Conservation (phyloP, 1,140 invertebrate species). For the Brachionus rubens region DNA sequence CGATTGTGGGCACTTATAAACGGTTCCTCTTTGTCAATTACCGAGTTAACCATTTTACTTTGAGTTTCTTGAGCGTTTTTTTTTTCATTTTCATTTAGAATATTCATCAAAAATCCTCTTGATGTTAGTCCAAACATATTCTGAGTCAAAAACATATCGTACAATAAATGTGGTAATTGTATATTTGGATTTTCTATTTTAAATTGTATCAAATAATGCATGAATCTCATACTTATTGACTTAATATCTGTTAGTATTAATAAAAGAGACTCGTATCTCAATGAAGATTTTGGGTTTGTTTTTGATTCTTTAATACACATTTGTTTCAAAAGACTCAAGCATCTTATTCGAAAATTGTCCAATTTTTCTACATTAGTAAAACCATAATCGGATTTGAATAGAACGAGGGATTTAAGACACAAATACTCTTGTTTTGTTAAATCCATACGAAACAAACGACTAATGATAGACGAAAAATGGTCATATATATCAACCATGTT, state of each 20-base stretch:
- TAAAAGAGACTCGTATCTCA: background rate
- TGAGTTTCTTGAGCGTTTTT: background rate
- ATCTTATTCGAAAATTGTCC: background rate
- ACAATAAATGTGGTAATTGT: slow-evolving; percentile 13
- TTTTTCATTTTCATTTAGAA: background rate
- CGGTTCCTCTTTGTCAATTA: background rate
- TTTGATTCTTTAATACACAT: background rate
- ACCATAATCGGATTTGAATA: slow-evolving; percentile 18
- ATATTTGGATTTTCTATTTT: background rate
- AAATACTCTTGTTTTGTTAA: slow-evolving; percentile 27
- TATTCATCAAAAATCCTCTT: background rate
- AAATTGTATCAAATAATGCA: slow-evolving; percentile 31
- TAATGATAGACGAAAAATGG: background rate
- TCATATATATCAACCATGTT: slow-evolving; percentile 29
- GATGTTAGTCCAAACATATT: slow-evolving; percentile 22
- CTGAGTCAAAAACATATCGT: slow-evolving; percentile 29
- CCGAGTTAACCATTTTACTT: background rate
- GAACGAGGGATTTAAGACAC: background rate
- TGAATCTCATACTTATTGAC: slow-evolving; percentile 34
- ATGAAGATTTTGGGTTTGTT: background rate
- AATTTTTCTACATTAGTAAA: slow-evolving; percentile 31
- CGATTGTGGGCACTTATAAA: background rate
- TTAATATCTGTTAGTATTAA: slow-evolving; percentile 1
- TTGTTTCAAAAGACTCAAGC: background rate
- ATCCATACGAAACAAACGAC: background rate